These are phyloP conservation scores for Orussus abietinus DNA, from an alignment of 1,140 invertebrate species.

Conservation along the genomic window DNA sequence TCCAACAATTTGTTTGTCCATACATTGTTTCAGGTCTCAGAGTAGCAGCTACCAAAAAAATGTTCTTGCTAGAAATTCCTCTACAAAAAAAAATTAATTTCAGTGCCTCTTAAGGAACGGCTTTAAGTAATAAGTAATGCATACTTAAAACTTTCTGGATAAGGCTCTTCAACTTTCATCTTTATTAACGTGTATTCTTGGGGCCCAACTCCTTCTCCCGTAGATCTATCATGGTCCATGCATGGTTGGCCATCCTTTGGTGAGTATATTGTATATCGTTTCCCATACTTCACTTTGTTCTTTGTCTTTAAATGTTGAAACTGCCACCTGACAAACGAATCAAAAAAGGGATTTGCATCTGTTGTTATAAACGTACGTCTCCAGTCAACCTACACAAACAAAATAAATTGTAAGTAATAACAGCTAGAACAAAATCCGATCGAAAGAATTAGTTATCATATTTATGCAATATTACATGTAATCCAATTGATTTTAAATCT, in stretches of 20 bases:
- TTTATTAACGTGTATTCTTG: slow-evolving; percentile 99
- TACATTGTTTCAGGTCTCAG: slow-evolving; percentile 99
- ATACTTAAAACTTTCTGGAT: slow-evolving; percentile 70
- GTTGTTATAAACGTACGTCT: slow-evolving; percentile 96
- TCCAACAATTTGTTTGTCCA: slow-evolving; percentile 99
- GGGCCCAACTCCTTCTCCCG: slow-evolving; percentile 95
- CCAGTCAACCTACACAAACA: slow-evolving; percentile 83
- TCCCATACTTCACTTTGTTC: slow-evolving; percentile 94
- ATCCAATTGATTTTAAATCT: slow-evolving; percentile 85
- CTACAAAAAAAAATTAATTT: slow-evolving; percentile 46
- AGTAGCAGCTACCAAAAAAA: slow-evolving; percentile 95
- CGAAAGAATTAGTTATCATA: slow-evolving; percentile 7
- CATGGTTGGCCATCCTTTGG: slow-evolving; percentile 97
- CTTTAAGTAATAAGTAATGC: slow-evolving; percentile 18
- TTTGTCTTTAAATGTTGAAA: slow-evolving; percentile 83
- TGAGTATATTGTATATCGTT: slow-evolving; percentile 96
- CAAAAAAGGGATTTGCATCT: slow-evolving; percentile 95
- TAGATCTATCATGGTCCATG: slow-evolving; percentile 97
- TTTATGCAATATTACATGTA: slow-evolving; percentile 66
- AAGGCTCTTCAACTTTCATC: slow-evolving; percentile 77
- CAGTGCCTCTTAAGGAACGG: background rate
- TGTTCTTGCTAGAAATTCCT: slow-evolving; percentile 54
- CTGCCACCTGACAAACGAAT: slow-evolving; percentile 98
- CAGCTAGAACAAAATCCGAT: background rate
- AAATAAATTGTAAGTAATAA: slow-evolving; percentile 16